Conservation (phyloP, 2,113 vertebrate genomes). For the Cochlearius cochlearius region DNA sequence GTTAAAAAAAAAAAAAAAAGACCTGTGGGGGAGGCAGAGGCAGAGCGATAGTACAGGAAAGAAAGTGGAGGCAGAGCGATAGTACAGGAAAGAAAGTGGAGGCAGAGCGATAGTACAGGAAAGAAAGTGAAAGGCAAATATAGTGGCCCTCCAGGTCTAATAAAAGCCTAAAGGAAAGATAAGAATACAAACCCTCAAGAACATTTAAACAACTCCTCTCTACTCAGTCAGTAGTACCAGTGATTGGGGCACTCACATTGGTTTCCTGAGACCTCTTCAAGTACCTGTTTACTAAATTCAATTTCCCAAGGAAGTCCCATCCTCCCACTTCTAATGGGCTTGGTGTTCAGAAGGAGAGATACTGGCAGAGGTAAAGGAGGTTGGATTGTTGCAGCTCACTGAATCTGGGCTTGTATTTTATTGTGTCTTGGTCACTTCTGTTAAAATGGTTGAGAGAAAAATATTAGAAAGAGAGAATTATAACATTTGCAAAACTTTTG, state of each 20-base stretch:
- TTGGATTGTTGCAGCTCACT: neutral
- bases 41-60: neutral
- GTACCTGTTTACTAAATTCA: neutral
- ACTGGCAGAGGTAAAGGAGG: neutral
- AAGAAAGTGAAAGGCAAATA: neutral
- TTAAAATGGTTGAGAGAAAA: neutral
- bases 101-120: neutral
- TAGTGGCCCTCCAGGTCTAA: neutral
- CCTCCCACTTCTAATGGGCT: neutral
- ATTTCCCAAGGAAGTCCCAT: neutral
- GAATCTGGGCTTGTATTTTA: neutral
- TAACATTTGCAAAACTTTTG: neutral
- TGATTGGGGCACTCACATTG: neutral
- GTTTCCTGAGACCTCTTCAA: neutral
- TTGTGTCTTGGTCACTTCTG: neutral
- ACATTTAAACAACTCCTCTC: neutral
- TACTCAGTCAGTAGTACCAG: neutral
- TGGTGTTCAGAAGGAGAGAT: neutral
- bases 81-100: neutral
- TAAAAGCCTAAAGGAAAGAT: neutral
- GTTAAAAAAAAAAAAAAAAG: neutral
- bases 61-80: no score
- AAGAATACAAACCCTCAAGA: neutral
- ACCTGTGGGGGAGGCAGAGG: neutral
- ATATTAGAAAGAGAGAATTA: neutral